Percentiles rank a stretch among this genome's conserved stretches.
Evolutionary conservation across 2,888 invertebrate species (phyloP).

Genomic region (Tuta absoluta): DNA sequence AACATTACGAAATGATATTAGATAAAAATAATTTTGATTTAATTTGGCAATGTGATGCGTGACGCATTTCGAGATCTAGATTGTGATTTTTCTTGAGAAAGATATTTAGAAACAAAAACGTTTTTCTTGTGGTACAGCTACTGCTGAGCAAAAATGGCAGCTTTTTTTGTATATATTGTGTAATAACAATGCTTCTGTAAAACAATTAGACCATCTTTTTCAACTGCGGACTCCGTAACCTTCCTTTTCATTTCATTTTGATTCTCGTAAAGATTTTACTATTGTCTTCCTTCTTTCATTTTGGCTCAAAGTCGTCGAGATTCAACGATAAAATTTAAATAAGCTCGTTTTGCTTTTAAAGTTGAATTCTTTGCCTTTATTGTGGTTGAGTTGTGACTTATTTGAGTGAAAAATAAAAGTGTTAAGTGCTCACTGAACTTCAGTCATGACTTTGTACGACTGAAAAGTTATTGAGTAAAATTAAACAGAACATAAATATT

Average conservation of each 20-base stretch:
- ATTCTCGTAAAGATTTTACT: slow-evolving; percentile 45
- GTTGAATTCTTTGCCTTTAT: slow-evolving; percentile 40
- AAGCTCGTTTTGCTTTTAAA: slow-evolving; percentile 50
- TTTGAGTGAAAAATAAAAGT: not conserved
- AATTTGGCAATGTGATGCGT: too few species aligned
- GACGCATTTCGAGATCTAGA: too few species aligned
- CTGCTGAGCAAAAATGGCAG: too few species aligned
- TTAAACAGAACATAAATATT: too few species aligned
- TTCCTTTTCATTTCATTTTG: slow-evolving; percentile 42
- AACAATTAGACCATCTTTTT: slow-evolving; percentile 6
- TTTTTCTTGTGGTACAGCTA: too few species aligned
- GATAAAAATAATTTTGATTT: too few species aligned
- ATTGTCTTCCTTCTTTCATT: slow-evolving; percentile 53
- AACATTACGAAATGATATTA: too few species aligned
- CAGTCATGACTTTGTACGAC: not conserved
- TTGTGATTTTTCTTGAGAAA: too few species aligned
- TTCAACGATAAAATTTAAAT: slow-evolving; percentile 58
- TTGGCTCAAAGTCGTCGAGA: slow-evolving; percentile 43
- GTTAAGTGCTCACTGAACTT: not conserved
- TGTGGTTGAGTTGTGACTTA: slow-evolving; percentile 8
- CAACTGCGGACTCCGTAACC: not conserved
- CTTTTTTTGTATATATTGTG: not conserved
- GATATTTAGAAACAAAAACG: too few species aligned
- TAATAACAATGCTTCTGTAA: slow-evolving; percentile 5
- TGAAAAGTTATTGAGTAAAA: too few species aligned